Percentiles rank a stretch among this genome's conserved stretches.
Evolutionary conservation across 2,113 vertebrate species (phyloP).

Genomic region (Hystrix cristata): DNA sequence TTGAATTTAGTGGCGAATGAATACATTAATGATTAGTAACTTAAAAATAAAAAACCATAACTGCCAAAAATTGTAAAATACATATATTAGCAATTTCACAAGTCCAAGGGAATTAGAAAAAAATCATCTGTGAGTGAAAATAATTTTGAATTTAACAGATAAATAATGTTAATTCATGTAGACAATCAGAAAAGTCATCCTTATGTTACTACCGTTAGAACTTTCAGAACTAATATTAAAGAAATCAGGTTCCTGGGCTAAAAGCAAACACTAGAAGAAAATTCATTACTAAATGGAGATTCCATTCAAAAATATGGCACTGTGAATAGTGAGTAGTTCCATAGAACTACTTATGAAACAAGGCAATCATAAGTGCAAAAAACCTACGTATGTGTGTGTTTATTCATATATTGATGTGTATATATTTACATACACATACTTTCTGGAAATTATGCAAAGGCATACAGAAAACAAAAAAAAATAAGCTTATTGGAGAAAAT

Average conservation of each 20-base stretch:
- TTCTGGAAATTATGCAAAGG: not conserved
- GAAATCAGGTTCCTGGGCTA: not conserved
- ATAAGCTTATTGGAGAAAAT: not conserved
- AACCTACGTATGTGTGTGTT: not conserved
- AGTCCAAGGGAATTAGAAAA: not conserved
- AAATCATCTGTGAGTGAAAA: not conserved
- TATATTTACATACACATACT: too few relatives aligned
- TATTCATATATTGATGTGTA: not conserved
- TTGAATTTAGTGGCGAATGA: not conserved
- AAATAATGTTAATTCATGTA: not conserved
- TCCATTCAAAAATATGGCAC: not conserved
- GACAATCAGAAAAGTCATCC: not conserved
- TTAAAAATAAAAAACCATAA: not conserved
- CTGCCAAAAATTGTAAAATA: not conserved
- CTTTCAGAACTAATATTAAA: not conserved
- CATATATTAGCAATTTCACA: not conserved
- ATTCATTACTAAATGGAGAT: not conserved
- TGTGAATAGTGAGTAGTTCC: not conserved
- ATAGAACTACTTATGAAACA: not conserved
- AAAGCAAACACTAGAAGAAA: not conserved
- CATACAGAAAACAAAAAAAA: not conserved
- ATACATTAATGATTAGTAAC: not conserved
- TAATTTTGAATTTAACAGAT: not conserved
- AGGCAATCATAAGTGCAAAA: not conserved
- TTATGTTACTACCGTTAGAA: not conserved